phyloP scores from a whole-genome alignment of 2,888 invertebrate genomes.

The Anticlea derivata region DNA sequence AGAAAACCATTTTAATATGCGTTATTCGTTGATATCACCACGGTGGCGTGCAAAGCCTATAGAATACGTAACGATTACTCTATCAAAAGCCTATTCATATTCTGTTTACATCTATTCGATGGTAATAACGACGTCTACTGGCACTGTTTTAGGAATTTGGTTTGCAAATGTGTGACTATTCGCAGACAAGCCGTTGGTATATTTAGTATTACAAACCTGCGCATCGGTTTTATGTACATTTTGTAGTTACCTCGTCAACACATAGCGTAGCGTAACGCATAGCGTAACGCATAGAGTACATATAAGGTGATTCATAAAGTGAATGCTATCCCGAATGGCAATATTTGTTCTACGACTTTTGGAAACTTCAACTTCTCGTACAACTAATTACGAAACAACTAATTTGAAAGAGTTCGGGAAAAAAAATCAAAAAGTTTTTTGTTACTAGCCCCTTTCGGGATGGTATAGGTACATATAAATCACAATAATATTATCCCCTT shows the following conservation, averaged over 20 bases:
- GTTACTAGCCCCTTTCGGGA: too few species aligned
- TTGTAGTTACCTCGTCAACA: constrained; percentile 1
- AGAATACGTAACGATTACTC: constrained; percentile 26
- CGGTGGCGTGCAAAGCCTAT: constrained; percentile 20
- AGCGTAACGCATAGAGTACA: too few species aligned
- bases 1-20: constrained; percentile 43
- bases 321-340: too few species aligned
- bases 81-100: constrained; percentile 36
- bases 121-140: constrained; percentile 29
- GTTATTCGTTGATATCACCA: constrained; percentile 21
- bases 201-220: constrained; percentile 12
- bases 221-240: background rate
- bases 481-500: too few species aligned
- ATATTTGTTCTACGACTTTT: too few species aligned
- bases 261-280: too few species aligned
- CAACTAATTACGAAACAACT: too few species aligned
- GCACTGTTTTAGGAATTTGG: constrained; percentile 25
- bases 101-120: constrained; percentile 34
- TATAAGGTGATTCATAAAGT: too few species aligned
- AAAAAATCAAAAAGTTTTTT: too few species aligned
- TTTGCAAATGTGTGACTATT: constrained; percentile 24
- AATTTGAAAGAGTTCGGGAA: too few species aligned
- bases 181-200: constrained; percentile 14
- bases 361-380: too few species aligned
- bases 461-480: too few species aligned